Evolutionary conservation across 2,888 invertebrate species (phyloP).

Genomic region (Chirona hameri): DNA sequence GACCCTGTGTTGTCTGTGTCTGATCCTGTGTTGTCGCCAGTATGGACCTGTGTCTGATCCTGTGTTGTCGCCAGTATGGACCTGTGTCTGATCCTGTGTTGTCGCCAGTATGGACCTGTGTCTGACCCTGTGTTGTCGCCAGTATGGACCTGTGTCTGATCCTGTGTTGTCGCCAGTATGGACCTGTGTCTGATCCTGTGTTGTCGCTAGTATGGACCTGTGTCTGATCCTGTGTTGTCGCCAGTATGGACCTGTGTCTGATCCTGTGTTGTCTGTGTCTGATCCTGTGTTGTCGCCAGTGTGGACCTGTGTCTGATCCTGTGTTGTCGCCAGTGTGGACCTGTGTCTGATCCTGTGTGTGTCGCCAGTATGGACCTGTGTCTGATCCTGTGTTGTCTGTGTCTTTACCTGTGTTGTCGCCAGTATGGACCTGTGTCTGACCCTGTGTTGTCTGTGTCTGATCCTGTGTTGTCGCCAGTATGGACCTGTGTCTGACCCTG

Average conservation of each 20-base stretch:
- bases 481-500: conserved; percentile 57
- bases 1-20: no score
- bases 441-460: no score
- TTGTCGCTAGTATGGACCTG: neutral
- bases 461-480: conserved; percentile 47
- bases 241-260: conserved; percentile 61
- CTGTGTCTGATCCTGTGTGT: no score
- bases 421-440: neutral
- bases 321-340: conserved; percentile 55
- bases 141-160: conserved; percentile 61
- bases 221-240: conserved; percentile 29
- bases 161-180: no score
- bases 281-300: no score
- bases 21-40: conserved; percentile 44
- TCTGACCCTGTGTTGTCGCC: conserved; percentile 31
- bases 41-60: conserved; percentile 58
- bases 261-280: no score
- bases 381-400: no score
- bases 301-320: conserved; percentile 23
- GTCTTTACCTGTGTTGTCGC: no score
- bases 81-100: no score
- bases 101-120: neutral
- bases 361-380: no score
- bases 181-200: no score
- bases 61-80: no score